Percentiles rank a stretch among this genome's conserved stretches.
Conservation (phyloP, 2,888 invertebrate species). For the Euplagia quadripunctaria region DNA sequence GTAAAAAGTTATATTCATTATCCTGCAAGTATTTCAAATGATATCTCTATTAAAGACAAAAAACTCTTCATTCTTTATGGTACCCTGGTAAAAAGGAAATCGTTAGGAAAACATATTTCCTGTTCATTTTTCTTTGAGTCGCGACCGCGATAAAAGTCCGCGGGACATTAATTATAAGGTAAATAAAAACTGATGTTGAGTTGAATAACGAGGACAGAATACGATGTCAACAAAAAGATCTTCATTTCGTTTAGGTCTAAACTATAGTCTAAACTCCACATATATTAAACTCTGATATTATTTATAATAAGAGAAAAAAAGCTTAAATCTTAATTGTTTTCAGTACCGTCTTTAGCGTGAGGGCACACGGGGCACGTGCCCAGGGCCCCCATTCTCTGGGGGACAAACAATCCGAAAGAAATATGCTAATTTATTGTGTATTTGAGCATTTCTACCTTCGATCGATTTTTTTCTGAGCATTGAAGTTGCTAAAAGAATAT, state of each 20-base stretch:
- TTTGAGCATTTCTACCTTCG: no score
- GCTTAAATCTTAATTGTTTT: background rate
- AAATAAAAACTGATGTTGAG: slow-evolving; percentile 26
- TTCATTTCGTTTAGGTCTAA: background rate
- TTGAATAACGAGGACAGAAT: background rate
- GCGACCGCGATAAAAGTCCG: slow-evolving; percentile 4
- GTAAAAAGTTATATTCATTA: slow-evolving; percentile 29
- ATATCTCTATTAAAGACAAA: slow-evolving; percentile 33
- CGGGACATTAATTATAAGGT: slow-evolving; percentile 33
- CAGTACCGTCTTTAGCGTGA: no score
- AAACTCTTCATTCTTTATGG: slow-evolving; percentile 33
- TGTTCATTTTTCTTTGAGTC: slow-evolving; percentile 45
- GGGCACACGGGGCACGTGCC: no score
- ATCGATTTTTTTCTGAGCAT: no score
- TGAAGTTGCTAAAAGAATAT: no score
- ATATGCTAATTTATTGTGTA: no score
- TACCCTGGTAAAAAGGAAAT: slow-evolving; percentile 45
- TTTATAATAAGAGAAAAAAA: background rate
- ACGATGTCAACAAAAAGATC: background rate
- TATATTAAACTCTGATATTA: background rate
- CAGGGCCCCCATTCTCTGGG: no score
- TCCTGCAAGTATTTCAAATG: slow-evolving; percentile 34
- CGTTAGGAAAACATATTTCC: slow-evolving; percentile 51
- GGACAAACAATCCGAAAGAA: no score
- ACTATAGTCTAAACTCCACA: background rate